phyloP scores from a whole-genome alignment of 2,113 vertebrate genomes.

The Pelobates fuscus region DNA sequence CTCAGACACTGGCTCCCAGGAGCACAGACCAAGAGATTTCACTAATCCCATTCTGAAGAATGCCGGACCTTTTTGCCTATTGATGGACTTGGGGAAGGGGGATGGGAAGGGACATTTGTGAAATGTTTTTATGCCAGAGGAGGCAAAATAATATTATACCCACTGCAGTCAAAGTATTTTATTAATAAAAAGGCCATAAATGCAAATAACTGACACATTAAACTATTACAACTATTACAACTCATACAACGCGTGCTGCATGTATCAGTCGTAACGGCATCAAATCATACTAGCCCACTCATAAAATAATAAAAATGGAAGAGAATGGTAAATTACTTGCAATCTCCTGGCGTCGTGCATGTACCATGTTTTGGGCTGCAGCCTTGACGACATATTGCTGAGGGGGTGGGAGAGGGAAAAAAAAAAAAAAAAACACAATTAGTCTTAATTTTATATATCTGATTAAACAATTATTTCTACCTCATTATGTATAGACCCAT shows the following conservation, averaged over 20 bases:
- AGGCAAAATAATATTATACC: constrained; percentile 13
- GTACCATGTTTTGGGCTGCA: constrained; percentile 93
- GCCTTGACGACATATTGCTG: constrained; percentile 96
- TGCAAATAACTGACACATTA: too few species aligned
- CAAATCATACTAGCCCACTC: background rate
- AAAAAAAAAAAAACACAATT: too few species aligned
- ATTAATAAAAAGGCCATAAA: too few species aligned
- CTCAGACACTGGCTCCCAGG: constrained; percentile 64
- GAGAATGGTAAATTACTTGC: constrained; percentile 80
- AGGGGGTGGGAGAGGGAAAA: constrained; percentile 10
- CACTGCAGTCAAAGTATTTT: too few species aligned
- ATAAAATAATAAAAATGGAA: constrained; percentile 42
- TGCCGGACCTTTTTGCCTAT: constrained; percentile 69
- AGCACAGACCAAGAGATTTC: constrained; percentile 66
- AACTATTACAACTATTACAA: too few species aligned
- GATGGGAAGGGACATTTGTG: constrained; percentile 50
- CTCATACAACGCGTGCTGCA: too few species aligned
- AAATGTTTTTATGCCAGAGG: constrained; percentile 6
- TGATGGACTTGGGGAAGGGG: constrained; percentile 59
- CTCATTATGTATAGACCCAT: too few species aligned
- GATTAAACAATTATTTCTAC: too few species aligned
- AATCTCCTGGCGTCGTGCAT: constrained; percentile 90
- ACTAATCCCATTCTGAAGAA: constrained; percentile 78
- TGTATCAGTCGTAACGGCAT: too few species aligned
- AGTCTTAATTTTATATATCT: too few species aligned